Evolutionary conservation across 37 sponge, comb jelly and placozoan genomes (phyloP), one percentile per base, ranked within the genome.

Genomic region (Beroe forskalii): DNA sequence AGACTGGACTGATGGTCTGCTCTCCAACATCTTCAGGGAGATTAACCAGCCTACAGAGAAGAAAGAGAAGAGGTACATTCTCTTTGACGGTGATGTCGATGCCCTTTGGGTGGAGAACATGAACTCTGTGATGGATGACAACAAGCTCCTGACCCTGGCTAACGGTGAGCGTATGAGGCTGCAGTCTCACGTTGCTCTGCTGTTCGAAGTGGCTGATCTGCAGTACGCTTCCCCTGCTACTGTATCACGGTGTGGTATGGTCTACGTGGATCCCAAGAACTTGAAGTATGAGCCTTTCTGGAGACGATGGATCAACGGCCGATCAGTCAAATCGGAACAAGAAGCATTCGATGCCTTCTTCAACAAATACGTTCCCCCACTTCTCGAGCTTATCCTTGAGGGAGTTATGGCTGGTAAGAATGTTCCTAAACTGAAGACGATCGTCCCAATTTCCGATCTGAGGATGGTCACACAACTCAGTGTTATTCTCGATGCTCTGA

Each of bases 81-180:
- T 95, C 89, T 97, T 97, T 92, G 98, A 97, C 89, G 98, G 98
- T 22, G 99, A 98, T 76, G 99, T 98, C 67, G 99, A 98, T 91
- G 94, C 99, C 0, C 93, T 98, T 75, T 98, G 99, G 99, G 96
- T 98, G 61, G 99, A 98, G 93, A 98, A 96, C 93, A 96, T 98
- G 99, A 98, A 98, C 92, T 98, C 99, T 90, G 99, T 98, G 66
- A 98, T 98, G 99, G 99, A 98, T 63, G 99, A 98, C 91, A 98
- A 98, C 80, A 96, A 94, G 67, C 92, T 98, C 12, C 94, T 98
- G 43, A 98, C 99, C 2, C 95, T 98, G 22, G 99, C 99, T 89
- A 98, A 98, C 75, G 99, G 99, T 39, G 99, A 98, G 67, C 94
- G 99, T 40, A 98, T 98, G 60, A 90, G 97, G 39, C 93, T 98